phyloP scores from a whole-genome alignment of 2,113 vertebrate species.

The Rhynchopsitta pachyrhyncha region DNA sequence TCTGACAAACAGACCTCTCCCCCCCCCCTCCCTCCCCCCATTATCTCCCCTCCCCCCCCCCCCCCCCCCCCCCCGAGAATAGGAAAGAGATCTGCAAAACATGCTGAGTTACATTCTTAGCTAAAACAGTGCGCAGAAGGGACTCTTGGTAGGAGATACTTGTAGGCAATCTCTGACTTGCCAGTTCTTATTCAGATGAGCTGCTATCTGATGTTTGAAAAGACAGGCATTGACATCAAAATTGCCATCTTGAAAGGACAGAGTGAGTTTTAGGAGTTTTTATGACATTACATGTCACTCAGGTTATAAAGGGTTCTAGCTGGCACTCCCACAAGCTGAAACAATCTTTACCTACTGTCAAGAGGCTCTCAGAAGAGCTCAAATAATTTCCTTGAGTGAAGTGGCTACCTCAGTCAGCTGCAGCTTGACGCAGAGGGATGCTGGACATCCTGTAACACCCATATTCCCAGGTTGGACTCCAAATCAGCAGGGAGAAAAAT shows the following conservation, averaged over 20 bases:
- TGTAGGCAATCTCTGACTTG: not conserved
- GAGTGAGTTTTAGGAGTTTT: constrained; percentile 32
- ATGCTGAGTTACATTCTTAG: not conserved
- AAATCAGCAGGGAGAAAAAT: not conserved
- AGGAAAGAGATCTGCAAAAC: not conserved
- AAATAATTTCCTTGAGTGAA: constrained; percentile 47
- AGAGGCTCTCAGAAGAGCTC: constrained; percentile 52
- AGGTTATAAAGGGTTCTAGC: constrained; percentile 15
- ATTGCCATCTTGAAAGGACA: not conserved
- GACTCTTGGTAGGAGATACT: not conserved
- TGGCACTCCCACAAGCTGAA: constrained; percentile 42
- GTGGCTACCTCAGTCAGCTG: constrained; percentile 48
- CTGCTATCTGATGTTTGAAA: not conserved
- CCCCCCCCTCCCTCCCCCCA: fast-evolving
- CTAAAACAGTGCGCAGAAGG: not conserved
- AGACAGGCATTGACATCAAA: not conserved
- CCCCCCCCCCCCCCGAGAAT: not conserved
- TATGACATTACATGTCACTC: constrained; percentile 6
- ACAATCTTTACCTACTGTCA: constrained; percentile 31
- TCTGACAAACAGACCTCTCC: too few species aligned
- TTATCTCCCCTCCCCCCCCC: too few species aligned
- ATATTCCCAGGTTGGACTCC: not conserved
- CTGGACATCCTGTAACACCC: not conserved
- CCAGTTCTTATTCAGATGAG: not conserved
- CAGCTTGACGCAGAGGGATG: not conserved